Percentiles rank a stretch among this genome's conserved stretches.
phyloP scores from a whole-genome alignment of 2,888 invertebrate genomes.

The Acanthopleura granulata region DNA sequence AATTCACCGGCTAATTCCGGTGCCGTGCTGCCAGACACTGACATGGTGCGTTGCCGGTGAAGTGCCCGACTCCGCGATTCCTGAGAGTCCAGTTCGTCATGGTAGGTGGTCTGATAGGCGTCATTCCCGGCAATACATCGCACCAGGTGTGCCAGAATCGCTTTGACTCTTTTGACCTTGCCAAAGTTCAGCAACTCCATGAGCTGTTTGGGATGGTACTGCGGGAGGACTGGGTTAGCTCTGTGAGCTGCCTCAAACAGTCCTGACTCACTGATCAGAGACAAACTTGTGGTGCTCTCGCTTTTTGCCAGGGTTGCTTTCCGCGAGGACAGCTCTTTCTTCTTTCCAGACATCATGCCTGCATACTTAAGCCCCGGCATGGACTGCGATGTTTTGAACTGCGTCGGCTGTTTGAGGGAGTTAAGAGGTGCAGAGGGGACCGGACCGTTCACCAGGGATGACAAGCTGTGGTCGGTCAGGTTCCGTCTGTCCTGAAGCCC shows the following conservation, averaged over 20 bases:
- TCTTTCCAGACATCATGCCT: conserved; percentile 26
- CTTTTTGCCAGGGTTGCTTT: conserved; percentile 40
- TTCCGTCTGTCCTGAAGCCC: conserved; percentile 42
- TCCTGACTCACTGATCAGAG: conserved; percentile 68
- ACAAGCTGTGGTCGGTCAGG: conserved; percentile 51
- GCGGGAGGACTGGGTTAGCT: conserved; percentile 97
- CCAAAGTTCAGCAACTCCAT: conserved; percentile 99
- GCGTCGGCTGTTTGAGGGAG: conserved; percentile 44
- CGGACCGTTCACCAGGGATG: conserved; percentile 31
- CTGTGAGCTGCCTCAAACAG: conserved; percentile 97
- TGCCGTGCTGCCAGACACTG: conserved; percentile 32
- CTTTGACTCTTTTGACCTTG: conserved; percentile 95
- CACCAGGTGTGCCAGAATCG: conserved; percentile 96
- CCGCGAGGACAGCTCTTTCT: conserved; percentile 33
- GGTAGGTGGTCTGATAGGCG: conserved; percentile 36
- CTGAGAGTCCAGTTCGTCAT: conserved; percentile 43
- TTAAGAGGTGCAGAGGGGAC: conserved; percentile 28
- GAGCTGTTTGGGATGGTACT: conserved; percentile 98
- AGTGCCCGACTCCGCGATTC: conserved; percentile 34
- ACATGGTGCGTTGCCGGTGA: conserved; percentile 39
- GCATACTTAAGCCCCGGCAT: conserved; percentile 52
- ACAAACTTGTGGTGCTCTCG: conserved; percentile 57
- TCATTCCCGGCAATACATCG: conserved; percentile 74
- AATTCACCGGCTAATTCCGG: conserved; percentile 17
- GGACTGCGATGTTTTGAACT: conserved; percentile 53